A percentile compares a stretch with the other conserved stretches of the same genome.
These are phyloP conservation scores for Epirrhoe alternata DNA, from an alignment of 2,888 invertebrate species.

Conservation along the genomic window DNA sequence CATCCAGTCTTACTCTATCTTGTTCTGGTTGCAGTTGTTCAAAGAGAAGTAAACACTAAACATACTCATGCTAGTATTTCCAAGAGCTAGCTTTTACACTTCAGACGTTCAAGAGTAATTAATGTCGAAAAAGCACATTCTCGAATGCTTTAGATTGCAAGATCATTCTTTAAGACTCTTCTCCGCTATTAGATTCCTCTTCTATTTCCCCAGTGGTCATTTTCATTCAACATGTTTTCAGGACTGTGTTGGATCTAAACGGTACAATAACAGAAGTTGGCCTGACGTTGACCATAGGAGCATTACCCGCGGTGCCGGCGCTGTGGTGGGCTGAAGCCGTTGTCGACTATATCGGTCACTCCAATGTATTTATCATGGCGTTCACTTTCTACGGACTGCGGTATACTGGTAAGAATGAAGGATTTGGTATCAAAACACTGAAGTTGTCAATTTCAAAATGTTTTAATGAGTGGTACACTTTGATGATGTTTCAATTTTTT, in stretches of 20 bases:
- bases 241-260: slow-evolving; percentile 86
- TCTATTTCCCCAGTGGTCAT: neutral
- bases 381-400: slow-evolving; percentile 92
- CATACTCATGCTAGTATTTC: no score
- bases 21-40: no score
- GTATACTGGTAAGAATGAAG: slow-evolving; percentile 84
- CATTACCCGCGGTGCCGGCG: slow-evolving; percentile 88
- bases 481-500: no score
- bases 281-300: slow-evolving; percentile 87
- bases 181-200: neutral
- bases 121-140: no score
- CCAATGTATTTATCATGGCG: slow-evolving; percentile 93
- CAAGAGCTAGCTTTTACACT: no score
- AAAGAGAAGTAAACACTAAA: no score
- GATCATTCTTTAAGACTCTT: neutral
- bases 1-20: no score
- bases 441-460: no score
- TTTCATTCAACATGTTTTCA: slow-evolving; percentile 50
- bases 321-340: slow-evolving; percentile 92
- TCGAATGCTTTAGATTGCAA: no score
- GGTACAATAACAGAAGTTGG: slow-evolving; percentile 86
- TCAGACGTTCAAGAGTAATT: no score
- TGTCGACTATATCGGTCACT: slow-evolving; percentile 93
- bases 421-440: no score
- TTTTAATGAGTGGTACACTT: no score